Percentiles rank a stretch among this genome's conserved stretches.
These are phyloP conservation scores for Rhinoraja longicauda DNA, from an alignment of 2,797 vertebrate genomes.

Conservation along the genomic window DNA sequence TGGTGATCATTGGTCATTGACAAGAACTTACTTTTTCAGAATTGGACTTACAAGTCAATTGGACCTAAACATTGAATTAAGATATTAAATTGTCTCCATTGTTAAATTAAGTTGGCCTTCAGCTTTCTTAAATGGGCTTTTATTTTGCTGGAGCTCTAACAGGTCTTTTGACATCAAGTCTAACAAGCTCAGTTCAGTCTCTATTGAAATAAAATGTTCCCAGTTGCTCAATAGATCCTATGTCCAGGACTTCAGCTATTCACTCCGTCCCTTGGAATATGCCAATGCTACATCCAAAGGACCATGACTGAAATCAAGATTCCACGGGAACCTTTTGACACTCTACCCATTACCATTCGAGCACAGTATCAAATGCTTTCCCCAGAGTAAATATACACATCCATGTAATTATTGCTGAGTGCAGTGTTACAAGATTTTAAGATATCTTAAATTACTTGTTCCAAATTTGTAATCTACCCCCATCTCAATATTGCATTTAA, in stretches of 20 bases:
- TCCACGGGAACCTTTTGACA: background rate
- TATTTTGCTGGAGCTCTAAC: background rate
- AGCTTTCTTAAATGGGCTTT: background rate
- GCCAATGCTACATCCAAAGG: background rate
- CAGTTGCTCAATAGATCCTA: too few relatives aligned
- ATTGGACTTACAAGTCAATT: background rate
- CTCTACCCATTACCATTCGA: background rate
- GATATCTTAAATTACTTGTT: background rate
- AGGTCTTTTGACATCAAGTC: background rate
- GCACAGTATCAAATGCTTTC: background rate
- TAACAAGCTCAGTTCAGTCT: background rate
- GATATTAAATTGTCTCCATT: background rate
- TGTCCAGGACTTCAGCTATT: too few relatives aligned
- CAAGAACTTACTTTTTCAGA: background rate
- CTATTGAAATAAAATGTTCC: background rate
- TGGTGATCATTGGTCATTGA: too few relatives aligned
- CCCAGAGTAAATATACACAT: background rate
- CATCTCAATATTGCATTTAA: background rate
- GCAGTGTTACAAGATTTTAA: background rate
- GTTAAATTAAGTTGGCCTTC: background rate
- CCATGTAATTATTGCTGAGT: background rate
- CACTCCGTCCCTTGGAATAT: too few relatives aligned
- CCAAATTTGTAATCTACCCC: background rate
- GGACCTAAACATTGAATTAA: background rate
- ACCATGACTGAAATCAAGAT: background rate